These are phyloP conservation scores for Artemisiospiza belli DNA, from an alignment of 2,113 vertebrate genomes.

Conservation along the genomic window DNA sequence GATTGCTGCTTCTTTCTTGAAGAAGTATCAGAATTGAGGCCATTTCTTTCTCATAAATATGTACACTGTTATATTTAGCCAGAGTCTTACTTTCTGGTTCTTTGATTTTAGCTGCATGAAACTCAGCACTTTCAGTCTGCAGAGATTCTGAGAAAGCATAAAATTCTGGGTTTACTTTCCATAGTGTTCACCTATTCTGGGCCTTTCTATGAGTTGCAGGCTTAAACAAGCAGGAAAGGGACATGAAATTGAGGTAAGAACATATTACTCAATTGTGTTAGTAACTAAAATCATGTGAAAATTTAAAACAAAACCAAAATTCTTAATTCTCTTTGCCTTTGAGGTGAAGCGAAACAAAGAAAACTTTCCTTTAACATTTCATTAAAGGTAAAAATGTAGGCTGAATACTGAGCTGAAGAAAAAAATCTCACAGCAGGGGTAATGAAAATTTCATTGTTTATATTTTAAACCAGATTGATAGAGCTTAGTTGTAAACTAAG, in stretches of 20 bases:
- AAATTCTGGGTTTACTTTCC: neutral
- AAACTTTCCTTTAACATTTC: neutral
- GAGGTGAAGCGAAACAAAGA: neutral
- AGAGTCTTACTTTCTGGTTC: constrained; percentile 10
- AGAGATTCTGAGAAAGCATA: constrained; percentile 26
- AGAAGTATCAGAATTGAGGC: neutral
- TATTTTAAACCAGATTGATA: neutral
- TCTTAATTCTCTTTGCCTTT: neutral
- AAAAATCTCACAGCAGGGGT: neutral
- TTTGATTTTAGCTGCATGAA: constrained; percentile 41
- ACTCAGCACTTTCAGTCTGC: constrained; percentile 7
- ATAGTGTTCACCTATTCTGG: neutral
- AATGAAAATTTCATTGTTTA: neutral
- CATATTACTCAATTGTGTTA: neutral
- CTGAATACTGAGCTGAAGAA: neutral
- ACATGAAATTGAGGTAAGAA: neutral
- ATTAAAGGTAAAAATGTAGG: neutral
- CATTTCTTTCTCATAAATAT: constrained; percentile 24
- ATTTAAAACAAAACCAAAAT: neutral
- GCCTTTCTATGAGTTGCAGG: neutral
- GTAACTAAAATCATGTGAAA: neutral
- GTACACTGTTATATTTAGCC: constrained; percentile 21
- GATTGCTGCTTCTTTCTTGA: neutral
- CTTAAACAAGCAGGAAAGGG: neutral
- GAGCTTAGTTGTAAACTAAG: neutral